These are phyloP conservation scores for Pandemis heparana DNA, from an alignment of 2,888 invertebrate genomes.

Conservation along the genomic window DNA sequence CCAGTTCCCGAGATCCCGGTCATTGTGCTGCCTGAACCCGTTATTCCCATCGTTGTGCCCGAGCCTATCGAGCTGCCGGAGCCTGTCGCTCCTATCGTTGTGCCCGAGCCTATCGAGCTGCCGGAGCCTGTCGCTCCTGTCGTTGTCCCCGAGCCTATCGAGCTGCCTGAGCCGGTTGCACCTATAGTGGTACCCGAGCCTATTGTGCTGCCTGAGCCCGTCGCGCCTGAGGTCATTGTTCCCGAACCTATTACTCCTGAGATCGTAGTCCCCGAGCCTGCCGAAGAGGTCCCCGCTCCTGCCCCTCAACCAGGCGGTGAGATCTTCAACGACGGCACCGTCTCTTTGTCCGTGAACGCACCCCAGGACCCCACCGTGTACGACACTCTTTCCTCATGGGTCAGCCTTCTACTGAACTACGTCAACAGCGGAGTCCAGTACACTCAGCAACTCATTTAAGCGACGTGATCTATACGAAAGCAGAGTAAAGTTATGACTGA, in stretches of 20 bases:
- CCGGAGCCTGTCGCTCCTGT: slow-evolving; percentile 46
- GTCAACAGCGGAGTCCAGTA: slow-evolving; percentile 61
- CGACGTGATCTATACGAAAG: too few species aligned
- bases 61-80: slow-evolving; percentile 39
- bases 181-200: slow-evolving; percentile 45
- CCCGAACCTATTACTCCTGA: slow-evolving; percentile 44
- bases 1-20: slow-evolving; percentile 22
- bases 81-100: slow-evolving; percentile 16
- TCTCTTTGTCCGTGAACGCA: slow-evolving; percentile 63
- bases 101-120: slow-evolving; percentile 41
- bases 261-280: slow-evolving; percentile 28
- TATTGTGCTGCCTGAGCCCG: slow-evolving; percentile 43
- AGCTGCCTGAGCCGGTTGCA: slow-evolving; percentile 43
- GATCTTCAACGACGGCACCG: slow-evolving; percentile 68
- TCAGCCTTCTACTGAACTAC: slow-evolving; percentile 69
- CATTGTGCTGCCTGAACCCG: slow-evolving; percentile 33
- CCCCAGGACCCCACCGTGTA: slow-evolving; percentile 61
- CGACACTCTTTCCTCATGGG: slow-evolving; percentile 67
- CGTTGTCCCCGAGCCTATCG: slow-evolving; percentile 44
- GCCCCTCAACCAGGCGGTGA: slow-evolving; percentile 57
- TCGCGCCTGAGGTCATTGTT: slow-evolving; percentile 39
- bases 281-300: slow-evolving; percentile 41
- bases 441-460: slow-evolving; percentile 66
- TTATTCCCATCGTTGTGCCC: slow-evolving; percentile 45
- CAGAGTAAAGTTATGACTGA: neutral